Conservation (phyloP, 2,888 invertebrate genomes). For the Bursaphelenchus okinawaensis region DNA sequence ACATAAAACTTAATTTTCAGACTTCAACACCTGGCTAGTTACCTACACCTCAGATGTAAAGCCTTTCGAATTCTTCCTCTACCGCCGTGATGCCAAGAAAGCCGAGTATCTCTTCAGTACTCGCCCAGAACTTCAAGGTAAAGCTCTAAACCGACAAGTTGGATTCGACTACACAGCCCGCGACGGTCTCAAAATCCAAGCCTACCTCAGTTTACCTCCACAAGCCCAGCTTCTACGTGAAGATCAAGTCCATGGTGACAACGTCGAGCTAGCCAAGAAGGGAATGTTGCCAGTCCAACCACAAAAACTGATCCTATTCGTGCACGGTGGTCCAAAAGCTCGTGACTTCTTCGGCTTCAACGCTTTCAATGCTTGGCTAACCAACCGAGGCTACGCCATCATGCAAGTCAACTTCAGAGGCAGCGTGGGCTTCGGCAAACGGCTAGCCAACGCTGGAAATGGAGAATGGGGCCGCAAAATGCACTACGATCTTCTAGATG, state of each 20-base stretch:
- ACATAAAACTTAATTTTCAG: conserved; percentile 12
- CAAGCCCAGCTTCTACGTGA: conserved; percentile 37
- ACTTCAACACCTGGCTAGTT: conserved; percentile 55
- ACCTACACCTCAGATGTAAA: conserved; percentile 51
- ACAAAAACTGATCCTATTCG: conserved; percentile 50
- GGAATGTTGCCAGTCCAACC: conserved; percentile 50
- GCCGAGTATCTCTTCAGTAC: conserved; percentile 53
- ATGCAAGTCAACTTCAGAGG: conserved; percentile 57
- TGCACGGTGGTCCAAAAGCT: conserved; percentile 55
- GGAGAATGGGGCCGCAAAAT: conserved; percentile 58
- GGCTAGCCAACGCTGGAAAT: conserved; percentile 52
- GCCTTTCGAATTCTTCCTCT: conserved; percentile 48
- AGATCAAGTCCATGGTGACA: conserved; percentile 40
- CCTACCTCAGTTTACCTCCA: conserved; percentile 53
- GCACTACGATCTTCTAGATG: conserved; percentile 56
- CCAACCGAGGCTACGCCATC: conserved; percentile 54
- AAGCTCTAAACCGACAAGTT: conserved; percentile 46
- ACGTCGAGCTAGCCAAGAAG: conserved; percentile 43
- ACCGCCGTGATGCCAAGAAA: conserved; percentile 34
- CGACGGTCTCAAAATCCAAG: conserved; percentile 54
- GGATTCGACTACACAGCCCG: conserved; percentile 54
- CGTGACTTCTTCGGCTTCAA: conserved; percentile 51
- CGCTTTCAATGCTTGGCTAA: conserved; percentile 51
- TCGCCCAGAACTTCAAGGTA: conserved; percentile 42
- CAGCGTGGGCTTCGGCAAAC: conserved; percentile 54